Conservation (phyloP, 2,113 vertebrate genomes). For the Regulus satrapa region DNA sequence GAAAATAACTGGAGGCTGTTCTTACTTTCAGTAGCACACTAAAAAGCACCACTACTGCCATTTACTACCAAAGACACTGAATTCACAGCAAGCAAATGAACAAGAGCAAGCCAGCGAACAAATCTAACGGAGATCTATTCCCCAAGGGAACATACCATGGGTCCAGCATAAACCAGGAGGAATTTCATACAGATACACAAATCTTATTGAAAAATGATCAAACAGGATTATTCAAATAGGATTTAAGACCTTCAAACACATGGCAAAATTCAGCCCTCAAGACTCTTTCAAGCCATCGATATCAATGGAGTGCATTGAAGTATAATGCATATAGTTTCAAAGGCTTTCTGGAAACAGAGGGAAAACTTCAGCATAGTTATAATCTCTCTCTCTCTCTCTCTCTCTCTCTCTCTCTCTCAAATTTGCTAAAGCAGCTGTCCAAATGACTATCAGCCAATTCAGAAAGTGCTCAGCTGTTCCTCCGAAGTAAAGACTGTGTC, state of each 20-base stretch:
- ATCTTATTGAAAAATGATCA: not conserved
- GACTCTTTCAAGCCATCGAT: not conserved
- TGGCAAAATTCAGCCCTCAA: not conserved
- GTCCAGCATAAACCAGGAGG: not conserved
- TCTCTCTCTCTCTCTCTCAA: not conserved
- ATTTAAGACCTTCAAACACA: not conserved
- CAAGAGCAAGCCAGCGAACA: not conserved
- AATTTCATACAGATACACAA: not conserved
- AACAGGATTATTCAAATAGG: not conserved
- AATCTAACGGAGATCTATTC: not conserved
- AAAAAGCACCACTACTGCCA: not conserved
- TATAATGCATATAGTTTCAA: not conserved
- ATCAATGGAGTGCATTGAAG: not conserved
- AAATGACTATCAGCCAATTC: conserved; percentile 34
- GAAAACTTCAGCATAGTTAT: not conserved
- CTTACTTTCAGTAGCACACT: not conserved
- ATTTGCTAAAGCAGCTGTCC: conserved; percentile 36
- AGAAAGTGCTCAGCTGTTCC: conserved; percentile 25
- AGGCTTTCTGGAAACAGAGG: conserved; percentile 7
- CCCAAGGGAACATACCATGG: not conserved
- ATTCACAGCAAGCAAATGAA: not conserved
- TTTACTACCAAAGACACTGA: not conserved
- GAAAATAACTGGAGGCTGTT: not conserved
- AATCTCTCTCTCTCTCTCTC: not conserved
- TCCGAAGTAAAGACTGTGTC: conserved; percentile 8